Base-by-base conservation (phyloP, 2,113 vertebrate species). In the Lasiurus borealis region DNA sequence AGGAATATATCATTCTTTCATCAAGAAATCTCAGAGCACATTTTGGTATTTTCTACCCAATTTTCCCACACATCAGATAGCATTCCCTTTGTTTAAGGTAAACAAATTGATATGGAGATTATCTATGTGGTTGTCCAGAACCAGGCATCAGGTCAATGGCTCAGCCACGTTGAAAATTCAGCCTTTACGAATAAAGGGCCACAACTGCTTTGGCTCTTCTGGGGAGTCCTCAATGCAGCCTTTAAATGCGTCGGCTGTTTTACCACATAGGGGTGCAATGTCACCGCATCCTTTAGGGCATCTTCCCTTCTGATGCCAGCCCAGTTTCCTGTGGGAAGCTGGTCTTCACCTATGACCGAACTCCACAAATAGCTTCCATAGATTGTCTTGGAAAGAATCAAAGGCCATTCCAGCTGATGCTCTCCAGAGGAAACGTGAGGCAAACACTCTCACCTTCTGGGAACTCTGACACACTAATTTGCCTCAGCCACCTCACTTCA, bases 391-490 rank as follows among this genome's bases (percentile, higher is more conserved):
- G 96, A 94, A 96, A 97, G 80, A 93, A 94, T 92, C 40, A 18
- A 93, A 95, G 97, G 90, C 96, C 62, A 66, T 97, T 98, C 85
- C 57, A 86, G 68, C 75, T 57, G 85, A 94, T 27, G 13, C 92
- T 95, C 94, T 97, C 97, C 50, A 31, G 96, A 94, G 94, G 90
- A 97, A 97, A 97, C 82, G 95, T 90, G 91, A 95, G 96, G 97
- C 97, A 98, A 96, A 96, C 18, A 16, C 90, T 94, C 97, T 98
- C 94, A 81, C 97, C 98, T 97, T 96, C 40, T 80, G 96, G 97
- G 88, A 98, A 97, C 98, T 97, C 85, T 97, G 98, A 98, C 98
- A 98, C 98, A 97, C 98, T 98, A 98, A 98, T 98, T 98, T 98
- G 97, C 98, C 96, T 98, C 97, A 95, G 96, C 91, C 97, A 98